A percentile compares a stretch with the other conserved stretches of the same genome.
phyloP scores from a whole-genome alignment of 2,797 vertebrate genomes.

The Huso huso region DNA sequence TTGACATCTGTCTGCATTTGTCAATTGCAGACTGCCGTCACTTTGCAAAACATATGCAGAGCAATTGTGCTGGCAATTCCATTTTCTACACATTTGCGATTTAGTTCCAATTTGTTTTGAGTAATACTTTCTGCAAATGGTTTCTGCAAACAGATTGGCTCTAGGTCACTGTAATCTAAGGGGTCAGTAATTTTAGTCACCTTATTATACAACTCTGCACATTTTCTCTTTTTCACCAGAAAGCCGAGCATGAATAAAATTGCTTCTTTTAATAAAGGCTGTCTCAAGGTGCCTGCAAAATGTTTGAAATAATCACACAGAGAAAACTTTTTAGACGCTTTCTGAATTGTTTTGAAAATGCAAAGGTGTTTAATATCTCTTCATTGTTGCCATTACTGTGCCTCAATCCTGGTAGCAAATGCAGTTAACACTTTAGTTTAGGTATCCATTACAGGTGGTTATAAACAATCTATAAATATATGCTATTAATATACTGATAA shows the following conservation, averaged over 20 bases:
- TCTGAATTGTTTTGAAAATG: too few species aligned
- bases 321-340: too few species aligned
- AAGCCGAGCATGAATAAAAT: not conserved
- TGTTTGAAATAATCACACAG: too few species aligned
- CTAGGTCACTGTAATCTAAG: not conserved
- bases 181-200: not conserved
- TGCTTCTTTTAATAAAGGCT: too few species aligned
- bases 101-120: conserved; percentile 8
- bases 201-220: not conserved
- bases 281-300: too few species aligned
- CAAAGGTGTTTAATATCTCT: too few species aligned
- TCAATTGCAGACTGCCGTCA: not conserved
- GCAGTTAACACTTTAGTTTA: too few species aligned
- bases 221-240: not conserved
- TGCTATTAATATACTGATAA: too few species aligned
- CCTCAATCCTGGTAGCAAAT: too few species aligned
- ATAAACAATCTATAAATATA: too few species aligned
- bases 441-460: too few species aligned
- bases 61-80: not conserved
- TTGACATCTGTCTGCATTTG: not conserved
- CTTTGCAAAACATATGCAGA: not conserved
- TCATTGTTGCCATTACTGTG: too few species aligned
- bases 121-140: conserved; percentile 5
- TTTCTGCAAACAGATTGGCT: not conserved
- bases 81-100: conserved; percentile 1